These are phyloP conservation scores for Engraulis encrasicolus DNA, from an alignment of 2,113 vertebrate genomes.

Conservation along the genomic window DNA sequence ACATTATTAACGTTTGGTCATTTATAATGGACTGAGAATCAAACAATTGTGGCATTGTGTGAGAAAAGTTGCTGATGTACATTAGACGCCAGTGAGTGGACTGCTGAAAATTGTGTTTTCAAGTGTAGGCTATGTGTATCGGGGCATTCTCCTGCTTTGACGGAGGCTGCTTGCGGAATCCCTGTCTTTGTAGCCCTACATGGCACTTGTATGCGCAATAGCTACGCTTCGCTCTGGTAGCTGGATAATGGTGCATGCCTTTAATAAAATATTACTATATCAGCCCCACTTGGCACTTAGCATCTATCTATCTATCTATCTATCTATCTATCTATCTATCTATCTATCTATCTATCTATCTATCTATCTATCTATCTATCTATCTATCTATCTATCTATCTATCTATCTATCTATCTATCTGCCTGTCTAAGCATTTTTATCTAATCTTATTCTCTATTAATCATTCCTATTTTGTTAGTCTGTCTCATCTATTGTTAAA, in stretches of 20 bases:
- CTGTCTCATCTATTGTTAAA: conserved; percentile 27
- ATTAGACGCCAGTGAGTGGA: not conserved
- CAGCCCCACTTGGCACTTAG: not conserved
- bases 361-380: conserved; percentile 61
- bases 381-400: conserved; percentile 64
- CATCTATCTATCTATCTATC: conserved; percentile 18
- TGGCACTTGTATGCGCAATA: conserved; percentile 70
- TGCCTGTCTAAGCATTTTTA: conserved; percentile 44
- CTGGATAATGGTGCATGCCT: conserved; percentile 60
- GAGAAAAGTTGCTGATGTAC: not conserved
- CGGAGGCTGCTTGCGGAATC: conserved; percentile 35
- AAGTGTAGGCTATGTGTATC: conserved; percentile 20
- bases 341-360: conserved; percentile 54
- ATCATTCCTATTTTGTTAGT: conserved; percentile 32
- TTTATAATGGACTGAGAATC: not conserved
- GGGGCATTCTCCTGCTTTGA: conserved; percentile 21
- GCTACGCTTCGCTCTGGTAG: conserved; percentile 57
- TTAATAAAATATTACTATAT: conserved; percentile 46
- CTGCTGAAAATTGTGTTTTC: conserved; percentile 20
- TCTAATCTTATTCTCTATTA: conserved; percentile 28
- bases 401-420: conserved; percentile 61
- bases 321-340: conserved; percentile 40
- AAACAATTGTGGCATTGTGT: not conserved
- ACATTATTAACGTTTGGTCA: not conserved
- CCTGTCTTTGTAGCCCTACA: conserved; percentile 51